These are phyloP conservation scores for Empis livida DNA, from an alignment of 2,888 invertebrate species.

Conservation along the genomic window DNA sequence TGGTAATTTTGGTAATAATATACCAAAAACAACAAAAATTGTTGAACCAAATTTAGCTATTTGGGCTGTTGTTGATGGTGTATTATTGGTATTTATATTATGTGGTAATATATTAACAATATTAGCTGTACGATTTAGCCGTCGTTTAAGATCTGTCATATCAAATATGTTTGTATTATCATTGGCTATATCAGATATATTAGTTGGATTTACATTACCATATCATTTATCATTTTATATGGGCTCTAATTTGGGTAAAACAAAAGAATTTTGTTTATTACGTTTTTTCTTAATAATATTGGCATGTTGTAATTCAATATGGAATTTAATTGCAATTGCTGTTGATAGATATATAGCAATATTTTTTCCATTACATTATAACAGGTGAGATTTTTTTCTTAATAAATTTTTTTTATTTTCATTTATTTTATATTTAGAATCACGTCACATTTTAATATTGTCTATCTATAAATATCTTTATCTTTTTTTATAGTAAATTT, in stretches of 20 bases:
- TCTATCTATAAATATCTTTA: too few species aligned
- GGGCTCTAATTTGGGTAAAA: slow-evolving; percentile 44
- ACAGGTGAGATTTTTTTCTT: slow-evolving; percentile 37
- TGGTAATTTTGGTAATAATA: too few species aligned
- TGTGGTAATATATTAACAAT: slow-evolving; percentile 65
- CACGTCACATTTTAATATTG: too few species aligned
- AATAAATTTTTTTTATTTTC: too few species aligned
- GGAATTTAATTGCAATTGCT: slow-evolving; percentile 66
- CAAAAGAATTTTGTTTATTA: slow-evolving; percentile 51
- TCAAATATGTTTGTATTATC: slow-evolving; percentile 70
- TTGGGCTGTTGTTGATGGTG: slow-evolving; percentile 55
- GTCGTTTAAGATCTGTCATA: slow-evolving; percentile 52
- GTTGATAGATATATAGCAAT: slow-evolving; percentile 70
- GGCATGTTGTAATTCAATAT: slow-evolving; percentile 66
- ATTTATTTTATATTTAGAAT: too few species aligned
- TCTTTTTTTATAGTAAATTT: too few species aligned
- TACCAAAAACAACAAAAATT: neutral
- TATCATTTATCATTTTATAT: slow-evolving; percentile 68
- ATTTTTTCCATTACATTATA: slow-evolving; percentile 65
- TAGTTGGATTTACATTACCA: slow-evolving; percentile 63
- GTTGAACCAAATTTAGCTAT: slow-evolving; percentile 11
- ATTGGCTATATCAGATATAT: slow-evolving; percentile 63
- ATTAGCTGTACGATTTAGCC: slow-evolving; percentile 55
- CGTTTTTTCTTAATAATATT: slow-evolving; percentile 61
- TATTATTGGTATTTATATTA: slow-evolving; percentile 52